A percentile compares a stretch with the other conserved stretches of the same genome.
Conservation (phyloP, 2,797 vertebrate species). For the Poecilia velifera region DNA sequence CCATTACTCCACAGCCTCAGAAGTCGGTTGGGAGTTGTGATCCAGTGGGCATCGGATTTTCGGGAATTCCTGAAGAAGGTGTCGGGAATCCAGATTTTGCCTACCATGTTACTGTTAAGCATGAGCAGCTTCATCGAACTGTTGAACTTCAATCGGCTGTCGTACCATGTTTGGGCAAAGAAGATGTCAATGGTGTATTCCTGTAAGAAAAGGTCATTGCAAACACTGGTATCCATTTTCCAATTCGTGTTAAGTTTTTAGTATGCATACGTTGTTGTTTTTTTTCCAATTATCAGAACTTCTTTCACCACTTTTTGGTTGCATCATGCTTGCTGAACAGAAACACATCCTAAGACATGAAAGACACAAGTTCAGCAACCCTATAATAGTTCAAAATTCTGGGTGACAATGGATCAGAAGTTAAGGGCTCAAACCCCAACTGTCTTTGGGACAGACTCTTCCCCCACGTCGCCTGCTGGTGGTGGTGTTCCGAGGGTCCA, state of each 20-base stretch:
- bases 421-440: too few species aligned
- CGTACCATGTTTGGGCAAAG: slow-evolving; percentile 97
- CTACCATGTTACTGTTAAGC: slow-evolving; percentile 98
- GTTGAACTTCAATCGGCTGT: slow-evolving; percentile 94
- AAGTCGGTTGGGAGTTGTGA: slow-evolving; percentile 95
- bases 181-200: slow-evolving; percentile 97
- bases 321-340: not conserved
- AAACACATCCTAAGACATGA: not conserved
- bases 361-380: not conserved
- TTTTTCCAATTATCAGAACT: not conserved
- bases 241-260: not conserved
- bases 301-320: not conserved
- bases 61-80: slow-evolving; percentile 97
- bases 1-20: slow-evolving; percentile 94
- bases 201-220: slow-evolving; percentile 50
- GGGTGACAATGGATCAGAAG: too few species aligned
- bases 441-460: not conserved
- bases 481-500: not conserved
- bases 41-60: slow-evolving; percentile 97
- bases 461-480: not conserved
- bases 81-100: slow-evolving; percentile 98
- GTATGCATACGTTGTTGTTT: not conserved
- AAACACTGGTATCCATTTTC: not conserved
- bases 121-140: slow-evolving; percentile 94
- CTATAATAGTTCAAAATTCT: not conserved